phyloP scores from a whole-genome alignment of 1,140 invertebrate species.

The Neodiprion pinetum region DNA sequence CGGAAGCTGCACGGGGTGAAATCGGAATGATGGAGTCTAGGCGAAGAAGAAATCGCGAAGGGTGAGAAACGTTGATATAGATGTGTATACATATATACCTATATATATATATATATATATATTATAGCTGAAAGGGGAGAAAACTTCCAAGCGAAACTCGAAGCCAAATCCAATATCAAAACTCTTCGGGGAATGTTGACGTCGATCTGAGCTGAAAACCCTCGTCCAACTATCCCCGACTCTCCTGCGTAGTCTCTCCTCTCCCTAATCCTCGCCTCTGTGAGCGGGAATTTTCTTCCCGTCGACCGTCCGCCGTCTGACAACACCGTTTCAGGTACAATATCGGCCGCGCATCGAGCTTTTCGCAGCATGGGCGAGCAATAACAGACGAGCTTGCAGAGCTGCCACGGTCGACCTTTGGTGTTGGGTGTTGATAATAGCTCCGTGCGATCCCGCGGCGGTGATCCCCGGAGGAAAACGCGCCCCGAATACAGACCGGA shows the following conservation, averaged over 20 bases:
- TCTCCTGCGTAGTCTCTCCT: too few relatives aligned
- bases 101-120: too few relatives aligned
- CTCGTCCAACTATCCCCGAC: background rate
- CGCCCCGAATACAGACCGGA: background rate
- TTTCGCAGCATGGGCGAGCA: background rate
- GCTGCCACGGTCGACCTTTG: background rate
- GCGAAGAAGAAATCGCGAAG: too few relatives aligned
- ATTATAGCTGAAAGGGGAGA: background rate
- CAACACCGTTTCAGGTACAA: background rate
- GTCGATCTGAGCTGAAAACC: conserved; percentile 5
- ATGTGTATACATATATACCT: too few relatives aligned
- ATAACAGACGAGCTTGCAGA: background rate
- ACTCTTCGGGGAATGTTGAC: conserved; percentile 1
- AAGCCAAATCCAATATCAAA: conserved; percentile 1
- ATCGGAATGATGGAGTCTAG: too few relatives aligned
- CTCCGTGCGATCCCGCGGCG: background rate
- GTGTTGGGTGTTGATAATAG: background rate
- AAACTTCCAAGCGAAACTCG: background rate
- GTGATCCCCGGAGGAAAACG: background rate
- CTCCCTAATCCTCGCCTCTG: background rate
- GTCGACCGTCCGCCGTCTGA: background rate
- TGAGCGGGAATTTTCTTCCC: background rate
- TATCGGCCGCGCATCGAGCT: background rate
- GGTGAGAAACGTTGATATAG: too few relatives aligned
- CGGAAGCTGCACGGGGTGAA: too few relatives aligned